Percentiles rank a stretch among this genome's conserved stretches.
These are phyloP conservation scores for Lasioglossum calceatum DNA, from an alignment of 2,888 invertebrate species.

Conservation along the genomic window DNA sequence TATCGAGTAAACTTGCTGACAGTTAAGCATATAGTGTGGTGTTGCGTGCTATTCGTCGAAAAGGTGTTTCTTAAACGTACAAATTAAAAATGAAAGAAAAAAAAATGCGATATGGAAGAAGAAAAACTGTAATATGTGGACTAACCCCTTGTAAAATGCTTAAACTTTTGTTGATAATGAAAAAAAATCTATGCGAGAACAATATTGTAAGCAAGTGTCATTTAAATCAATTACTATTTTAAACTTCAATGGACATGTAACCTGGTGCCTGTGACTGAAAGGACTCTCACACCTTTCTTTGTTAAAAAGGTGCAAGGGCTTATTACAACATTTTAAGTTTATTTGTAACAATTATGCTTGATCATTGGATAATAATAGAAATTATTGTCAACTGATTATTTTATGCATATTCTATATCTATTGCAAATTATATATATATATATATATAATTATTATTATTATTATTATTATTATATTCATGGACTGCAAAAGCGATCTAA, in stretches of 20 bases:
- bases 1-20: constrained; percentile 72
- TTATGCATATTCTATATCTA: constrained; percentile 74
- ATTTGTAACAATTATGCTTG: constrained; percentile 75
- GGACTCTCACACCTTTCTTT: constrained; percentile 68
- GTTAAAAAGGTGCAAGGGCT: constrained; percentile 75
- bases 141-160: constrained; percentile 81
- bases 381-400: constrained; percentile 76
- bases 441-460: constrained; percentile 67
- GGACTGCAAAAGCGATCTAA: constrained; percentile 71
- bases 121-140: constrained; percentile 79
- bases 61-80: constrained; percentile 81
- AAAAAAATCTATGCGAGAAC: constrained; percentile 82
- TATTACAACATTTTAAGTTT: constrained; percentile 74
- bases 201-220: constrained; percentile 80
- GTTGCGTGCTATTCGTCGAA: constrained; percentile 79
- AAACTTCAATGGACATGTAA: constrained; percentile 80
- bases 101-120: constrained; percentile 61
- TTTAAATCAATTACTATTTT: constrained; percentile 79
- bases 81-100: constrained; percentile 73
- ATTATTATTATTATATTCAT: constrained; percentile 15
- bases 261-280: constrained; percentile 79
- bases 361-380: constrained; percentile 76
- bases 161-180: constrained; percentile 82
- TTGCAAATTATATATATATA: constrained; percentile 70
- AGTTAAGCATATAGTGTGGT: constrained; percentile 76